Evolutionary conservation across 2,888 invertebrate genomes (phyloP), one percentile per base, ranked within the genome.

Genomic region (Rapana venosa): DNA sequence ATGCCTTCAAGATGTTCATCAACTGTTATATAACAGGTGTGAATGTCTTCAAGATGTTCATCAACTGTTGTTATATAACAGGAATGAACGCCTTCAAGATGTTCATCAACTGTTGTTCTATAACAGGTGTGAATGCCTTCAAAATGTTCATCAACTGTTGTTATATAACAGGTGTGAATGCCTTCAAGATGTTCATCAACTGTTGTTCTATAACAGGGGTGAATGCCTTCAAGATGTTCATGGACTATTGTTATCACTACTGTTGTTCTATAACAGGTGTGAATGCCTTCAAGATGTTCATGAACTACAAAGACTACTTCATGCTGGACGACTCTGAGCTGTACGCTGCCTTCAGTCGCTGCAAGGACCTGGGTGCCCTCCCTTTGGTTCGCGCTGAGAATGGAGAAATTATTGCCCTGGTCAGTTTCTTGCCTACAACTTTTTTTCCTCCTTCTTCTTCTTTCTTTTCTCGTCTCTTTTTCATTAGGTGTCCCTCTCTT

Each of bases 1-100:
- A 99, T 96, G 99, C 99, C 0, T 99, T 99, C 97, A 99, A 99
- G 97, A 98, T 98, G 97, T 99, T 99, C 97, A 98, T 99, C 98
- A 99, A n/a, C 96, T 99, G 89, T n/a, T n/a, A n/a, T n/a, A n/a
- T n/a, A n/a, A n/a, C 93, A 96, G 99, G 99, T n/a, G n/a, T n/a
- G n/a, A n/a, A n/a, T n/a, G n/a, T n/a, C n/a, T n/a, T n/a, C n/a
- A n/a, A n/a, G n/a, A n/a, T n/a, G n/a, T n/a, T n/a, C n/a, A n/a
- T n/a, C n/a, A n/a, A n/a, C n/a, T n/a, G n/a, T n/a, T n/a, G n/a
- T n/a, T n/a, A n/a, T n/a, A n/a, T n/a, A n/a, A n/a, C n/a, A n/a
- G n/a, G n/a, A n/a, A n/a, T n/a, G n/a, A n/a, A n/a, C n/a, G n/a
- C n/a, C n/a, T n/a, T n/a, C n/a, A n/a, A n/a, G n/a, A n/a, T n/a